phyloP scores from a whole-genome alignment of 2,113 vertebrate species.

The Dendrocopos noguchii region DNA sequence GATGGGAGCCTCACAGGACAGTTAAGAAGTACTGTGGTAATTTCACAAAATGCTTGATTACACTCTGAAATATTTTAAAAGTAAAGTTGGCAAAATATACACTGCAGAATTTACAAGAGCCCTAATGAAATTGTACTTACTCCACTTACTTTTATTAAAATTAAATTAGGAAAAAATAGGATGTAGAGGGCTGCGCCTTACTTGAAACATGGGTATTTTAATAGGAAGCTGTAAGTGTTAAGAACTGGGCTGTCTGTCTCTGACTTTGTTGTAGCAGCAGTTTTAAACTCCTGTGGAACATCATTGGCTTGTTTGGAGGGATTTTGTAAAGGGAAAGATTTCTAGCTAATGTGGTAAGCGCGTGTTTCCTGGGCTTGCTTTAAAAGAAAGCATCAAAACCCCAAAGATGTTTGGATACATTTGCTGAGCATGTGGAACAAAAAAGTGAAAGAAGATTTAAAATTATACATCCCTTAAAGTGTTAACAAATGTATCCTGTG shows the following conservation, averaged over 20 bases:
- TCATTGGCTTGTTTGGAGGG: neutral
- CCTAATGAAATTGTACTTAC: constrained; percentile 54
- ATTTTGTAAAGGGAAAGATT: constrained; percentile 14
- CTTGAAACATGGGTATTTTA: constrained; percentile 41
- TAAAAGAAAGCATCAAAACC: neutral
- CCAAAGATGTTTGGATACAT: neutral
- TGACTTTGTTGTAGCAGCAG: constrained; percentile 12
- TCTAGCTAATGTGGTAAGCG: neutral
- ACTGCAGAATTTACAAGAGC: constrained; percentile 33
- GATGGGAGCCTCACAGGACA: constrained; percentile 76
- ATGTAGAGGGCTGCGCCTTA: constrained; percentile 25
- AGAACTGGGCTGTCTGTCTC: neutral
- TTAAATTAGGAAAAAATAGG: constrained; percentile 59
- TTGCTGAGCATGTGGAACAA: neutral
- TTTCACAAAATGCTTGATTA: constrained; percentile 52
- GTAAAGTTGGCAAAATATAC: constrained; percentile 43
- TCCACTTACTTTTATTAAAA: constrained; percentile 57
- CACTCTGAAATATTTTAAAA: constrained; percentile 41
- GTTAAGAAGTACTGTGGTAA: constrained; percentile 15
- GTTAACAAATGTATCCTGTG: constrained; percentile 67
- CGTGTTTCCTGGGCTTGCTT: constrained; percentile 21
- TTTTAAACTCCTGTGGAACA: constrained; percentile 14
- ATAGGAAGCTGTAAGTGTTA: neutral
- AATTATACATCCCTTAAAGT: constrained; percentile 41
- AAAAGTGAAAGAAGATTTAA: constrained; percentile 14